These are phyloP conservation scores for Struthio camelus DNA, from an alignment of 2,113 vertebrate species.

Conservation along the genomic window DNA sequence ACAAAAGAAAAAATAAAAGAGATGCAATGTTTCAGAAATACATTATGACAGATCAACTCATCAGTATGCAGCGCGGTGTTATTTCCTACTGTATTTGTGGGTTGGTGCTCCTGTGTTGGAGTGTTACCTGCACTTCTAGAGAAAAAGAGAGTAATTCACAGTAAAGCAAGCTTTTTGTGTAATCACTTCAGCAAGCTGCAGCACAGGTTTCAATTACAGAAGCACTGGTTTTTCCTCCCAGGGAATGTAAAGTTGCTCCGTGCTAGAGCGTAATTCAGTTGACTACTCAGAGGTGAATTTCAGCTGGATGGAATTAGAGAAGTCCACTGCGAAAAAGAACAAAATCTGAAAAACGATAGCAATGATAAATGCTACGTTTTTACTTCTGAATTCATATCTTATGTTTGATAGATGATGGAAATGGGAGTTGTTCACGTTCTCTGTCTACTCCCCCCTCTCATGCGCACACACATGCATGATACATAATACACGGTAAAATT, in stretches of 20 bases:
- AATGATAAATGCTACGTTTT: not conserved
- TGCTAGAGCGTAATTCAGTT: not conserved
- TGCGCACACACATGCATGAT: rapidly evolving
- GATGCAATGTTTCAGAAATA: not conserved
- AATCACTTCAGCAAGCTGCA: not conserved
- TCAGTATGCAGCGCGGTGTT: not conserved
- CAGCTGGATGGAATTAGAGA: not conserved
- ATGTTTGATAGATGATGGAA: not conserved
- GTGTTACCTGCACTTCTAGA: not conserved
- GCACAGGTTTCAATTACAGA: not conserved
- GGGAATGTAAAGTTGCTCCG: not conserved
- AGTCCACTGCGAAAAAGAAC: not conserved
- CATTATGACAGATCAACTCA: not conserved
- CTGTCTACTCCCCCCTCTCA: not conserved
- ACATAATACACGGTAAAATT: not conserved
- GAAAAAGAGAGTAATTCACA: not conserved
- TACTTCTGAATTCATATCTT: not conserved
- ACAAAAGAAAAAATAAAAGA: not conserved
- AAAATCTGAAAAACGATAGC: not conserved
- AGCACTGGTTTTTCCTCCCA: not conserved
- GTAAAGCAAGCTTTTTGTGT: not conserved
- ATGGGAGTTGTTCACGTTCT: not conserved
- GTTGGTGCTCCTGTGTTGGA: not conserved
- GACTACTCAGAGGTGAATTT: not conserved
- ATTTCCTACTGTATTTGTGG: not conserved